These are phyloP conservation scores for Sarcophilus harrisii DNA, from an alignment of 2,797 vertebrate genomes.

Conservation along the genomic window DNA sequence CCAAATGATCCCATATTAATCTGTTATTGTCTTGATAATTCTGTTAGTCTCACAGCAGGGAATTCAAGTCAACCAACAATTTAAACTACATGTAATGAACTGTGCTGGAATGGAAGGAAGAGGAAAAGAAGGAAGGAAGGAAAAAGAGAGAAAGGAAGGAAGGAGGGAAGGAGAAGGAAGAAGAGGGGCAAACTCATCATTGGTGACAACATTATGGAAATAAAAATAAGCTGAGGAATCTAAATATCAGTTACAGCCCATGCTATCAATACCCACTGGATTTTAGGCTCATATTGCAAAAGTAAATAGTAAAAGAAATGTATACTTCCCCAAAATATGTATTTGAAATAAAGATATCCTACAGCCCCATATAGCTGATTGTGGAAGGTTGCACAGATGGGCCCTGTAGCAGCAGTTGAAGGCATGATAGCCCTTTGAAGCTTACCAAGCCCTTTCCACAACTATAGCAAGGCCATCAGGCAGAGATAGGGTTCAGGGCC, in stretches of 20 bases:
- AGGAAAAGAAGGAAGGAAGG: too few relatives aligned
- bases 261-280: not conserved
- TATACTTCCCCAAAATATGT: not conserved
- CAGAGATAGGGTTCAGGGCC: not conserved
- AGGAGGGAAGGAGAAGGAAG: too few relatives aligned
- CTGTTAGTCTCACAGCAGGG: not conserved
- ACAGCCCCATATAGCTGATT: not conserved
- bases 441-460: too few relatives aligned
- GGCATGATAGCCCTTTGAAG: not conserved
- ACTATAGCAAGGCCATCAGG: not conserved
- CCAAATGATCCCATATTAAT: not conserved
- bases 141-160: too few relatives aligned
- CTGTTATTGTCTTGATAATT: not conserved
- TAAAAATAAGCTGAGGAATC: not conserved
- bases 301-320: not conserved
- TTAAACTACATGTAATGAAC: not conserved
- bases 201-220: not conserved
- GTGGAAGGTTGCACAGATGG: not conserved
- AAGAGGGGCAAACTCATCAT: not conserved
- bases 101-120: not conserved
- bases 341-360: not conserved
- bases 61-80: not conserved
- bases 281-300: not conserved
- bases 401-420: not conserved
- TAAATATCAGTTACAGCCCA: not conserved